Conservation (phyloP, 2,797 vertebrate species). For the Lacerta bilineata region DNA sequence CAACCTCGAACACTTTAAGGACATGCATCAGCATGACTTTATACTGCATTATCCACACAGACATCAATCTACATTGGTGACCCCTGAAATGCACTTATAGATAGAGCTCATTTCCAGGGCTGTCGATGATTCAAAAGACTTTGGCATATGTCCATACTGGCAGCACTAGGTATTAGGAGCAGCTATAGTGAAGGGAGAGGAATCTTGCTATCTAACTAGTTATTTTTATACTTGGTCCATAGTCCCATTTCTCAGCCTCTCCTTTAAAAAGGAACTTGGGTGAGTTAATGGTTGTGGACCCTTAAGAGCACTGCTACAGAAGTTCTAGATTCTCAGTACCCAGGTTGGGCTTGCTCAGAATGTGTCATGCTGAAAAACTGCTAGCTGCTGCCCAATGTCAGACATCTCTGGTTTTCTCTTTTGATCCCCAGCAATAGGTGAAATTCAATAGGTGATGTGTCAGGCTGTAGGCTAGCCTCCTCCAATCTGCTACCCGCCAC, state of each 20-base stretch:
- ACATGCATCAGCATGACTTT: too few relatives aligned
- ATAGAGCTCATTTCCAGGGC: neutral
- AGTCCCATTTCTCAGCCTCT: neutral
- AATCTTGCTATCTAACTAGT: neutral
- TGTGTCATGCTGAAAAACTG: neutral
- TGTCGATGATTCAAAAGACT: neutral
- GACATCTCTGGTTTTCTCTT: neutral
- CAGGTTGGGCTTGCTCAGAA: neutral
- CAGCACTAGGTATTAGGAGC: neutral
- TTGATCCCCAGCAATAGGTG: neutral
- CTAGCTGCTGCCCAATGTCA: neutral
- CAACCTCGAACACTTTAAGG: too few relatives aligned
- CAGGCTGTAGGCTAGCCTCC: neutral
- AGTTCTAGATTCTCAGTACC: neutral
- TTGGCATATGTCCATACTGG: neutral
- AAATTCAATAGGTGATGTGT: neutral
- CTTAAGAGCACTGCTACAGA: neutral
- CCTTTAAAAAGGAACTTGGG: neutral
- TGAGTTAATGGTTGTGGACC: neutral
- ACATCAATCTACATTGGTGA: neutral
- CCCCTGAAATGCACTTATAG: neutral
- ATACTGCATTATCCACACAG: conserved; percentile 14
- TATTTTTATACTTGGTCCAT: neutral
- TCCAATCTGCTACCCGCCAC: too few relatives aligned
- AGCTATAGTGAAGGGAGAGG: too few relatives aligned